Conservation (phyloP, 2,113 vertebrate species). For the Ailurus styani region DNA sequence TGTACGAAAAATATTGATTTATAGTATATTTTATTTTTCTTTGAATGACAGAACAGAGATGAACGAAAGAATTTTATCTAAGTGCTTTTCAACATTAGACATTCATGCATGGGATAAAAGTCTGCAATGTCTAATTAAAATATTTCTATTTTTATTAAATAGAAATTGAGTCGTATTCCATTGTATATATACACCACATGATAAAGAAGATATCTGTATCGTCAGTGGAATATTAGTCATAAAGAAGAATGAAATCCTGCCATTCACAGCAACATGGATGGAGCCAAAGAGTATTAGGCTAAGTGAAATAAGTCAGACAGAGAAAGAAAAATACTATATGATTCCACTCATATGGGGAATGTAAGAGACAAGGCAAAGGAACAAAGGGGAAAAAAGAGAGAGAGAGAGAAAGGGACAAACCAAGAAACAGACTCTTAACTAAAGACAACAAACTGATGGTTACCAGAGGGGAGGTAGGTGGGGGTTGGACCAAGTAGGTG, state of each 20-base stretch:
- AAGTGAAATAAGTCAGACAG: background rate
- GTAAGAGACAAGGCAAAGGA: background rate
- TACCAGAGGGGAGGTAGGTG: background rate
- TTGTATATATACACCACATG: background rate
- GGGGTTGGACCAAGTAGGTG: background rate
- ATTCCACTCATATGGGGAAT: background rate
- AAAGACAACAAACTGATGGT: background rate
- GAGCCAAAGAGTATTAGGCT: background rate
- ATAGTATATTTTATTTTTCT: background rate
- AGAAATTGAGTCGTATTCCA: background rate
- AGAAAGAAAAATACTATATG: background rate
- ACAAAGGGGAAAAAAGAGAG: background rate
- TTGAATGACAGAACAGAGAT: background rate
- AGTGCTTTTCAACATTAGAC: background rate
- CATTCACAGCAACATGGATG: background rate
- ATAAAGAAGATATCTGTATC: background rate
- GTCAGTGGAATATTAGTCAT: background rate
- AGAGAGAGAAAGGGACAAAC: background rate
- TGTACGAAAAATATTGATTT: background rate
- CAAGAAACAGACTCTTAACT: background rate
- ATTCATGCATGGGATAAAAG: background rate
- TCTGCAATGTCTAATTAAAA: background rate
- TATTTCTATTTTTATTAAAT: constrained; percentile 17
- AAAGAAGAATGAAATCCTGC: background rate
- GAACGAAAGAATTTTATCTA: background rate